These are phyloP conservation scores for Telmatherina bonti DNA, from an alignment of 2,797 vertebrate species.

Conservation along the genomic window DNA sequence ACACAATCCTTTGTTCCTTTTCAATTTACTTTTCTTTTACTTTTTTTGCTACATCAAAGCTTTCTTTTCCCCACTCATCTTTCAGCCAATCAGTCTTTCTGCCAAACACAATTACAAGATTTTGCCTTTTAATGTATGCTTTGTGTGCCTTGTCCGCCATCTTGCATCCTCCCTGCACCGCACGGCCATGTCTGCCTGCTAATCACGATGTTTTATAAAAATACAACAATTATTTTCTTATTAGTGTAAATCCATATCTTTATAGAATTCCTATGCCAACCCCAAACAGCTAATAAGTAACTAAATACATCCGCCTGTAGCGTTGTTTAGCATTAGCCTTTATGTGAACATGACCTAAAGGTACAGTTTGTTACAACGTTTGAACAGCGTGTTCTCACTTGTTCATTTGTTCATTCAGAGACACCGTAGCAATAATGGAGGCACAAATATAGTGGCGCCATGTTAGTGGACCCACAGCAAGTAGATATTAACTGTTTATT, in stretches of 20 bases:
- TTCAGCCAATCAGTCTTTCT: conserved; percentile 19
- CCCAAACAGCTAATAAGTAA: not conserved
- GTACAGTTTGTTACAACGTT: too few relatives aligned
- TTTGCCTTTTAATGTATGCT: conserved; percentile 1
- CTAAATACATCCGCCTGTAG: not conserved
- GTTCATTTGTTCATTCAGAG: too few relatives aligned
- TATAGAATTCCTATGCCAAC: not conserved
- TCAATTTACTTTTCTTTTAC: conserved; percentile 58
- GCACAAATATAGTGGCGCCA: too few relatives aligned
- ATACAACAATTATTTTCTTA: not conserved
- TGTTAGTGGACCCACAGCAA: too few relatives aligned
- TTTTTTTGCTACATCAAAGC: conserved; percentile 29
- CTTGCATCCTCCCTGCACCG: not conserved
- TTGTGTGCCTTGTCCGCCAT: not conserved
- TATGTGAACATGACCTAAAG: too few relatives aligned
- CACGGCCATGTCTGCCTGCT: not conserved
- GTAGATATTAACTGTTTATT: too few relatives aligned
- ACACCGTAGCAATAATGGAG: too few relatives aligned
- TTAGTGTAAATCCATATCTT: not conserved
- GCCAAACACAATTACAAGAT: conserved; percentile 16
- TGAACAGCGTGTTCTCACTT: too few relatives aligned
- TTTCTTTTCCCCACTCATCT: conserved; percentile 20
- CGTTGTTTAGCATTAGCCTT: not conserved
- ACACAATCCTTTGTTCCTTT: conserved; percentile 44
- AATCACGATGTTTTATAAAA: not conserved